phyloP scores from a whole-genome alignment of 2,113 vertebrate genomes.

The Acanthisitta chloris region DNA sequence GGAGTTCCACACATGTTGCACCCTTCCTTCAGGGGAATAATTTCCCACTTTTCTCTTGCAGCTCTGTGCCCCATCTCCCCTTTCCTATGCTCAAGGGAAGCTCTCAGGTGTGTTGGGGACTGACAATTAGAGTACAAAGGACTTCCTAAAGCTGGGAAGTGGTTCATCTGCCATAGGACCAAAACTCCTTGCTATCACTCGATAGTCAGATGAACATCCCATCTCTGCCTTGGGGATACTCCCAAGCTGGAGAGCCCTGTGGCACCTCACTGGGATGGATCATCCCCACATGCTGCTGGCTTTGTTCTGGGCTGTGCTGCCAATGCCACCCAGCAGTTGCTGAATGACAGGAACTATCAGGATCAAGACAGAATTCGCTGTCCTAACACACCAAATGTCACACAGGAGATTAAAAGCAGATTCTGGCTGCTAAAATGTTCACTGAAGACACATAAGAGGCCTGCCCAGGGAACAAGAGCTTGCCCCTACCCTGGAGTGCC shows the following conservation, averaged over 20 bases:
- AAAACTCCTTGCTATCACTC: not conserved
- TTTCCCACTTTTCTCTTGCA: not conserved
- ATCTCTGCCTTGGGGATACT: not conserved
- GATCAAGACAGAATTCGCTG: not conserved
- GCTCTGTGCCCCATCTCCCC: not conserved
- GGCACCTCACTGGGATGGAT: not conserved
- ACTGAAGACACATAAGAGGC: accelerated
- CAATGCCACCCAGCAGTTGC: not conserved
- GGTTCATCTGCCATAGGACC: not conserved
- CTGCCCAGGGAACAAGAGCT: not conserved
- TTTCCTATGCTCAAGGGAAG: not conserved
- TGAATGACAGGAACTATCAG: not conserved
- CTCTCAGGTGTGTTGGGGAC: accelerated
- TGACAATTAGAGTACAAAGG: accelerated
- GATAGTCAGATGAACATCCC: not conserved
- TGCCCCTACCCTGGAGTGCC: not conserved
- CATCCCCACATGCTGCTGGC: not conserved
- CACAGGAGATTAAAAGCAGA: not conserved
- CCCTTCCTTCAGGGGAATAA: not conserved
- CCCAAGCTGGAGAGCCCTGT: not conserved
- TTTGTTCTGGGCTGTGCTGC: not conserved
- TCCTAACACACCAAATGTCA: not conserved
- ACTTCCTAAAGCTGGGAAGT: not conserved
- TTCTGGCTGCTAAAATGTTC: not conserved
- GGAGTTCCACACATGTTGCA: accelerated